phyloP scores from a whole-genome alignment of 2,888 invertebrate species.

The Gryllus longicercus region DNA sequence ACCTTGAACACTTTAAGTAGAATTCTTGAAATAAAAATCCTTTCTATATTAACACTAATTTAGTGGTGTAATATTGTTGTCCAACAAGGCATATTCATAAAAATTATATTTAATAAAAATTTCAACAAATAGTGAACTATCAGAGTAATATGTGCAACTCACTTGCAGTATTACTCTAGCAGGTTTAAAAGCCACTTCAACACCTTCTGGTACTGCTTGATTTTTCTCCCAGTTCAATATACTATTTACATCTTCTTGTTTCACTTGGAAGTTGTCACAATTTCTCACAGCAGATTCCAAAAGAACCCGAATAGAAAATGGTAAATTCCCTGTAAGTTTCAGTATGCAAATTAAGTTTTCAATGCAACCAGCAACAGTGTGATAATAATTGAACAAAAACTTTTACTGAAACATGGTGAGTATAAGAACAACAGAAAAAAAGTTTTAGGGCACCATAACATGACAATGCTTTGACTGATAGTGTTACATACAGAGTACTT shows the following conservation, averaged over 20 bases:
- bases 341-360: background rate
- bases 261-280: constrained; percentile 92
- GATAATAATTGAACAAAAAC: background rate
- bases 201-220: constrained; percentile 63
- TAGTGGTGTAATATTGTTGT: too few relatives aligned
- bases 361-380: too few relatives aligned
- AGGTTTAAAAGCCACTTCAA: constrained; percentile 95
- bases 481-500: too few relatives aligned
- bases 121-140: too few relatives aligned
- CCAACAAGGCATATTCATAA: too few relatives aligned
- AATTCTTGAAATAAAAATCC: too few relatives aligned
- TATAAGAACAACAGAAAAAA: too few relatives aligned
- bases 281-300: constrained; percentile 94
- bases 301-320: constrained; percentile 87
- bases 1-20: too few relatives aligned
- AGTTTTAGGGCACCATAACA: too few relatives aligned
- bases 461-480: too few relatives aligned
- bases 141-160: constrained; percentile 28
- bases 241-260: constrained; percentile 78
- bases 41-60: too few relatives aligned
- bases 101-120: too few relatives aligned
- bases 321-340: constrained; percentile 65
- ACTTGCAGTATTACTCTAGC: constrained; percentile 94
- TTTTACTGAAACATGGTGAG: background rate
- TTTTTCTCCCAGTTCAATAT: constrained; percentile 84